Base-by-base conservation (phyloP, 2,888 invertebrate genomes). In the Helobdella robusta region DNA sequence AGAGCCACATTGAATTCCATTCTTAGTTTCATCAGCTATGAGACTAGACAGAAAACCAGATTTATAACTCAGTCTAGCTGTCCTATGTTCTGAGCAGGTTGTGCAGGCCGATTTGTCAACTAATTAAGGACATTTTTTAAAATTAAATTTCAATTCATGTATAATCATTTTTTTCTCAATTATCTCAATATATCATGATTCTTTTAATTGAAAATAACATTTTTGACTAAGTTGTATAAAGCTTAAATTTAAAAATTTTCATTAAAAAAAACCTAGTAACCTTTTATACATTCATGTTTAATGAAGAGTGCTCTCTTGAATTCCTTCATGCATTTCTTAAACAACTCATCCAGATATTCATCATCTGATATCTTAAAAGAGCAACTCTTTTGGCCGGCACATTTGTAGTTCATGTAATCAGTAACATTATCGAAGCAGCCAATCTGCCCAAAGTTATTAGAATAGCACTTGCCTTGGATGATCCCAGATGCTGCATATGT, bases 271-370 rank as follows among this genome's bases (percentile, higher is more conserved):
- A 2, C 20, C 23, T 28, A 64, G 20, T 32, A 35, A 66, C 66
- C 66, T 52, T 66, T 66, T 30, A 69, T 56, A 46, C 69, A 69
- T 23, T 63, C 40, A 60, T 68, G 68, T 23, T 58, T 46, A 40
- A 58, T 66, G 25, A 65, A 59, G 23, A 69, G 67, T 59, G 59
- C 66, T 30, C 67, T 32, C 30, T 65, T 65, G 64, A 68, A 68
- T 62, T 69, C 69, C 60, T 67, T 68, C 50, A 48, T 58, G 59
- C 68, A 68, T 18, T 58, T 61, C 35, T 67, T 66, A 30, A 60
- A 60, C 23, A 66, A 64, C 0, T 40, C 50, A 44, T 69, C 67
- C 40, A 59, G 46, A 23, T 63, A 54, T 11, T 66, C 65, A 2
- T 62, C 66, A 25, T 66, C 54, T n/a, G 66, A 59, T 11, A 58